These are phyloP conservation scores for Galeopsomyia nigrocyanea DNA, from an alignment of 2,888 invertebrate species.

Conservation along the genomic window DNA sequence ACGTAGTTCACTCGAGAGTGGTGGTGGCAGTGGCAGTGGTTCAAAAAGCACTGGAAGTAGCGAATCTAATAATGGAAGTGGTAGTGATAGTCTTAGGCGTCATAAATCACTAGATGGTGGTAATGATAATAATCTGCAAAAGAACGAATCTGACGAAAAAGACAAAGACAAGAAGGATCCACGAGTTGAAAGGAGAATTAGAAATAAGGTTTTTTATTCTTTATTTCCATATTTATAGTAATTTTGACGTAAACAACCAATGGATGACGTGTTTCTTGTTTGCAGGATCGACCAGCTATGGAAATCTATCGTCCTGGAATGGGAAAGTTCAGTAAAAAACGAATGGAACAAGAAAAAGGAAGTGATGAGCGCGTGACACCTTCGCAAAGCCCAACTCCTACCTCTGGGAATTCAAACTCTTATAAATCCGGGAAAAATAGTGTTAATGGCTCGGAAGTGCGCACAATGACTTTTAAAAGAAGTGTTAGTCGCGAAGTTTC, in stretches of 20 bases:
- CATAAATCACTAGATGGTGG: slow-evolving; percentile 75
- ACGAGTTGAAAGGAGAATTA: slow-evolving; percentile 75
- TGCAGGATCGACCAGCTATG: slow-evolving; percentile 88
- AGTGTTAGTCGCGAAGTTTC: slow-evolving; percentile 62
- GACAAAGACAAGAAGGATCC: slow-evolving; percentile 73
- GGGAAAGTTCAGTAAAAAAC: slow-evolving; percentile 82
- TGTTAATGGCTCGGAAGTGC: slow-evolving; percentile 63
- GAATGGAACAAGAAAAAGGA: slow-evolving; percentile 66
- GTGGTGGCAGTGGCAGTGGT: slow-evolving; percentile 58
- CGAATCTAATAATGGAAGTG: slow-evolving; percentile 47
- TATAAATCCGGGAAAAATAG: slow-evolving; percentile 55
- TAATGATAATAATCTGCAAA: slow-evolving; percentile 71
- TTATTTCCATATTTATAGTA: slow-evolving; percentile 9
- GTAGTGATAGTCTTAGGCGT: slow-evolving; percentile 67
- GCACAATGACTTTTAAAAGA: slow-evolving; percentile 66
- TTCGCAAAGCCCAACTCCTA: slow-evolving; percentile 65
- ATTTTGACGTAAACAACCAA: neutral
- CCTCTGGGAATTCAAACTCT: slow-evolving; percentile 46
- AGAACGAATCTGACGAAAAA: slow-evolving; percentile 72
- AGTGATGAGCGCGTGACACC: slow-evolving; percentile 63
- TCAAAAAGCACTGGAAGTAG: slow-evolving; percentile 14
- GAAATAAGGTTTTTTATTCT: slow-evolving; percentile 73
- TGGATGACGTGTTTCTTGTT: slow-evolving; percentile 18
- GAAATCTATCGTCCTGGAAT: slow-evolving; percentile 92
- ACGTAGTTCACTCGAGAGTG: slow-evolving; percentile 66